phyloP scores from a whole-genome alignment of 2,113 vertebrate species.

The Aleadryas rufinucha region DNA sequence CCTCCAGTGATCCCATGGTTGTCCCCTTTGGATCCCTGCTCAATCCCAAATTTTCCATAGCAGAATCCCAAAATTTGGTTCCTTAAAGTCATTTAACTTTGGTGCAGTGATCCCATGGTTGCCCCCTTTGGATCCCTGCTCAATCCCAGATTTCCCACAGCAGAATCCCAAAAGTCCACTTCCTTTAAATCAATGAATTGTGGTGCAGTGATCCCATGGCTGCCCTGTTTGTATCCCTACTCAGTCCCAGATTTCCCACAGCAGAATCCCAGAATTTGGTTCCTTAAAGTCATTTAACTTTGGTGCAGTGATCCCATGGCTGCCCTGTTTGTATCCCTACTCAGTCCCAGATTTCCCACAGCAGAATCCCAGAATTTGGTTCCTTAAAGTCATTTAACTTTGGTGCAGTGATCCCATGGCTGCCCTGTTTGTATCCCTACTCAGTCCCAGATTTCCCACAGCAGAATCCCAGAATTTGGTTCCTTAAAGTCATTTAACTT shows the following conservation, averaged over 20 bases:
- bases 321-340: neutral
- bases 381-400: too few species aligned
- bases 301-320: too few species aligned
- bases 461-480: neutral
- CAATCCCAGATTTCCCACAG: neutral
- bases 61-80: neutral
- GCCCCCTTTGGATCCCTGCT: too few species aligned
- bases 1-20: neutral
- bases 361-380: too few species aligned
- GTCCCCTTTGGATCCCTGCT: neutral
- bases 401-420: too few species aligned
- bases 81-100: too few species aligned
- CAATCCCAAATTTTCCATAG: neutral
- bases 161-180: too few species aligned
- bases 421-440: rapidly evolving
- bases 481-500: too few species aligned
- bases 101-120: neutral
- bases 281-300: too few species aligned
- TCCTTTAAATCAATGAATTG: neutral
- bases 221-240: rapidly evolving
- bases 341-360: neutral
- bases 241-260: rapidly evolving
- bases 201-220: too few species aligned
- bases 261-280: neutral
- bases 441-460: rapidly evolving